These are phyloP conservation scores for Paedocypris micromegethes DNA, from an alignment of 2,797 vertebrate species.

Conservation along the genomic window DNA sequence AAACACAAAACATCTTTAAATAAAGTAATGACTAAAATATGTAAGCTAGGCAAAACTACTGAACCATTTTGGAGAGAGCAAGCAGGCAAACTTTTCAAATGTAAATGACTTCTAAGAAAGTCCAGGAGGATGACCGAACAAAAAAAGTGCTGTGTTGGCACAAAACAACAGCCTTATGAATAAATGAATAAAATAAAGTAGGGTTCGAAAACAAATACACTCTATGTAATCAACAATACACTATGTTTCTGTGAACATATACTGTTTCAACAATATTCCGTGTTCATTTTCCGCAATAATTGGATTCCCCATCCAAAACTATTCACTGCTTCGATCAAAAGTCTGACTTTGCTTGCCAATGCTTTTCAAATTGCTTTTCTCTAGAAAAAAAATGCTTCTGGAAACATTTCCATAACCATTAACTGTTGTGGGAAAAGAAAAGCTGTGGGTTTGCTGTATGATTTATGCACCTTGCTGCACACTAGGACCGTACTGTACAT, in stretches of 20 bases:
- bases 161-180: slow-evolving; percentile 21
- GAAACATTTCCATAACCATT: too few relatives aligned
- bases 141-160: slow-evolving; percentile 28
- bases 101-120: slow-evolving; percentile 12
- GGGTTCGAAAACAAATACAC: slow-evolving; percentile 4
- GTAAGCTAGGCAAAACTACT: background rate
- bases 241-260: slow-evolving; percentile 6
- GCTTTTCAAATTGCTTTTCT: slow-evolving; percentile 1
- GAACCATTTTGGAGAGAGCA: background rate
- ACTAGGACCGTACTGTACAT: background rate
- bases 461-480: slow-evolving; percentile 1
- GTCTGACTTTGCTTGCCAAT: background rate
- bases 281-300: slow-evolving; percentile 5
- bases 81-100: slow-evolving; percentile 9
- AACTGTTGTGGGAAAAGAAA: background rate
- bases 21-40: background rate
- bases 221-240: background rate
- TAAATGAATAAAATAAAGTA: slow-evolving; percentile 20
- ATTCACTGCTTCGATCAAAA: slow-evolving; percentile 5
- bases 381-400: background rate
- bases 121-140: slow-evolving; percentile 1
- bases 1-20: background rate
- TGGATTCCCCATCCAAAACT: slow-evolving; percentile 4
- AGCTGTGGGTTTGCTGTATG: background rate
- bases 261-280: background rate